Conservation (phyloP, 2,888 invertebrate species). For the Macrophya annulata region DNA sequence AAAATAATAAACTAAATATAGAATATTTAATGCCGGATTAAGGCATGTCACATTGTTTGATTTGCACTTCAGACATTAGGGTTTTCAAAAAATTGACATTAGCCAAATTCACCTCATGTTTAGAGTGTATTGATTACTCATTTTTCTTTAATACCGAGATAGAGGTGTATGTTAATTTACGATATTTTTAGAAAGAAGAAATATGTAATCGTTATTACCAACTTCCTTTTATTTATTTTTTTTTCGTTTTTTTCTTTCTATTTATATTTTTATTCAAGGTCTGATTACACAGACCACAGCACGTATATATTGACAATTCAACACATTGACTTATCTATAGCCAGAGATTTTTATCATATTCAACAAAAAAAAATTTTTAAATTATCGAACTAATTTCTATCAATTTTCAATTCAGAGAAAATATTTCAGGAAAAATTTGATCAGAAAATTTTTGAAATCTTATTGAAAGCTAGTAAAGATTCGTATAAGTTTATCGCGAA, state of each 20-base stretch:
- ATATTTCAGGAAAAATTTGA: no score
- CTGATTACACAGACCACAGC: not conserved
- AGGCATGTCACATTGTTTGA: constrained; percentile 11
- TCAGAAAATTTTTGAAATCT: not conserved
- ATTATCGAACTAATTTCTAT: not conserved
- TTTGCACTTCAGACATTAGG: not conserved
- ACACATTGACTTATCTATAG: not conserved
- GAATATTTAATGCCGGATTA: not conserved
- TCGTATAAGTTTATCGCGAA: no score
- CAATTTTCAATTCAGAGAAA: not conserved
- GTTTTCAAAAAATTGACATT: not conserved
- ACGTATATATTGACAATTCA: not conserved
- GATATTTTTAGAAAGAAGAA: constrained; percentile 5
- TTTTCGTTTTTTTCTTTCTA: not conserved
- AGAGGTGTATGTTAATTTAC: not conserved
- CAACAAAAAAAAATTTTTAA: no score
- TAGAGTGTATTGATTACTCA: not conserved
- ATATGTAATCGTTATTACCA: not conserved
- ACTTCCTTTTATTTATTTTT: no score
- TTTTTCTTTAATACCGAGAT: not conserved
- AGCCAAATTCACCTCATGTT: not conserved
- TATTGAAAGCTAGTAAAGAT: not conserved
- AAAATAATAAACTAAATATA: not conserved
- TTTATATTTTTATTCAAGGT: no score
- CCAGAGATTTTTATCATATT: not conserved